A percentile compares a stretch with the other conserved stretches of the same genome.
These are phyloP conservation scores for Apamea monoglypha DNA, from an alignment of 2,888 invertebrate species.

Conservation along the genomic window DNA sequence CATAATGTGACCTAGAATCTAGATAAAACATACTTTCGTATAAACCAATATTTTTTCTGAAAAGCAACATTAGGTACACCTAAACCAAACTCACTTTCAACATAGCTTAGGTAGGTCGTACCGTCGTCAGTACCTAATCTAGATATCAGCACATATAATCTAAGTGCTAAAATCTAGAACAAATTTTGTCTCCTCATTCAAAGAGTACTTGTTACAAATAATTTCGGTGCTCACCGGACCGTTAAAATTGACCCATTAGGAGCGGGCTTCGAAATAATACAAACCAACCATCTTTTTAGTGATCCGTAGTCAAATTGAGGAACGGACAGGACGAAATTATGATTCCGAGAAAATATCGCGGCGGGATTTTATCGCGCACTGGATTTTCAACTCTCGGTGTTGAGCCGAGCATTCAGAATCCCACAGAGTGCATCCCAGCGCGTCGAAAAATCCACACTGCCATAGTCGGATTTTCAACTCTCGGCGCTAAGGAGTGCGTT, in stretches of 20 bases:
- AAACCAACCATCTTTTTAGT: slow-evolving; percentile 22
- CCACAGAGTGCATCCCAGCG: too few relatives aligned
- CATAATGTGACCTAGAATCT: slow-evolving; percentile 1
- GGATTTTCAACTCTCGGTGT: too few relatives aligned
- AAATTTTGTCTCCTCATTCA: slow-evolving; percentile 14
- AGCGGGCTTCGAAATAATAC: slow-evolving; percentile 17
- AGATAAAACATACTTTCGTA: background rate
- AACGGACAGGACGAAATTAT: background rate
- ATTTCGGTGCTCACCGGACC: slow-evolving; percentile 21
- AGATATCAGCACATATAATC: slow-evolving; percentile 45
- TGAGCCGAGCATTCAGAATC: too few relatives aligned
- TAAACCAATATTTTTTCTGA: background rate
- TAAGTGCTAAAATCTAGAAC: slow-evolving; percentile 55
- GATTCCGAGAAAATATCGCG: too few relatives aligned
- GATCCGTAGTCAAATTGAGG: background rate
- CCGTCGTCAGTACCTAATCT: slow-evolving; percentile 20
- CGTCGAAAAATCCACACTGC: too few relatives aligned
- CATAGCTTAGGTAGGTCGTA: background rate
- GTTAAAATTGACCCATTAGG: slow-evolving; percentile 44
- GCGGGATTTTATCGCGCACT: too few relatives aligned
- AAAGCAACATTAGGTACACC: background rate
- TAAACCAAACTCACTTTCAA: slow-evolving; percentile 23
- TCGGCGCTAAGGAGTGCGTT: too few relatives aligned
- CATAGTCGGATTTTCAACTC: too few relatives aligned
- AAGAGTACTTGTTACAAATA: slow-evolving; percentile 25